These are phyloP conservation scores for Anguilla obscura DNA, from an alignment of 2,797 vertebrate genomes.

Conservation along the genomic window DNA sequence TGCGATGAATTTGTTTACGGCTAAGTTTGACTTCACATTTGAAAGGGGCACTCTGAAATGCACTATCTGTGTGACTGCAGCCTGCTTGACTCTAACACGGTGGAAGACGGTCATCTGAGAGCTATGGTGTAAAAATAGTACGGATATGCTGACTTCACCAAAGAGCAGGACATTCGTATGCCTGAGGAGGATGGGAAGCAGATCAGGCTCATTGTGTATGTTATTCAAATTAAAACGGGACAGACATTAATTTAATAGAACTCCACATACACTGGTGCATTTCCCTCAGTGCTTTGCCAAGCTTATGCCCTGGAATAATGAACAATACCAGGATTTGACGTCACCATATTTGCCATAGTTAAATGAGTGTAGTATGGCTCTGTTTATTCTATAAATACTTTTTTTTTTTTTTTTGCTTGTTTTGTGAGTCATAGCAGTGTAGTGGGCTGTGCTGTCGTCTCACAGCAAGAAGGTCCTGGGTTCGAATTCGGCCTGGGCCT, in stretches of 20 bases:
- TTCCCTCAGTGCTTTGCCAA: conserved; percentile 23
- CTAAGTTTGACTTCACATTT: not conserved
- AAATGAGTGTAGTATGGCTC: not conserved
- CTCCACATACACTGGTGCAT: not conserved
- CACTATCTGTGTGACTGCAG: not conserved
- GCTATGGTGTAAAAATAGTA: conserved; percentile 30
- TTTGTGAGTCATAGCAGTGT: no score
- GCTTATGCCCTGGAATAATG: conserved; percentile 8
- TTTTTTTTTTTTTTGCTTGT: no score
- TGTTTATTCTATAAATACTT: no score
- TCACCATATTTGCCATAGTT: not conserved
- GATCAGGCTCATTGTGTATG: not conserved
- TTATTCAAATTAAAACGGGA: not conserved
- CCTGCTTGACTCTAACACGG: not conserved
- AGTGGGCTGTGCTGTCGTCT: no score
- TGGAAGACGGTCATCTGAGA: conserved; percentile 24
- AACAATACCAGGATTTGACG: conserved; percentile 12
- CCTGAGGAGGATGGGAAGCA: not conserved
- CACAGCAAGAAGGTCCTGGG: no score
- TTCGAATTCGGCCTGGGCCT: no score
- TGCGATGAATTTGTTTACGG: not conserved
- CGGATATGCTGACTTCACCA: conserved; percentile 11
- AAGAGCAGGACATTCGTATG: conserved; percentile 6
- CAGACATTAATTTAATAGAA: not conserved
- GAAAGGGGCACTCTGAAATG: not conserved